Conservation (phyloP, 2,113 vertebrate genomes). For the Neolamprologus variostigma region DNA sequence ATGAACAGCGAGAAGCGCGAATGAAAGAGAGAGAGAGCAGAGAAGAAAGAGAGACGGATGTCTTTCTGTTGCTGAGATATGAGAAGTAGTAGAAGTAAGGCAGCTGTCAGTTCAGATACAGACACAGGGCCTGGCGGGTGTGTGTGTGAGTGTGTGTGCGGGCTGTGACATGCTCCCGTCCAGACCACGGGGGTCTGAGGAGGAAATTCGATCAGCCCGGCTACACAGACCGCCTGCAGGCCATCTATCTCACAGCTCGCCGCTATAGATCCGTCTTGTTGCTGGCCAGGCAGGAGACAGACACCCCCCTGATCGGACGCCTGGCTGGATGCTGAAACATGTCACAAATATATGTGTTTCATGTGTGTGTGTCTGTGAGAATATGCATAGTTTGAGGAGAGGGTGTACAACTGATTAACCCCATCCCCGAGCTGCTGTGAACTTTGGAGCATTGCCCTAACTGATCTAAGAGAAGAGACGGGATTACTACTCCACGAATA, state of each 20-base stretch:
- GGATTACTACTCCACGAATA: slow-evolving; percentile 43
- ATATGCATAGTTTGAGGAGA: slow-evolving; percentile 34
- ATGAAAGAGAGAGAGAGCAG: not conserved
- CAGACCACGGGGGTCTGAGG: slow-evolving; percentile 37
- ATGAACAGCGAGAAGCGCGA: not conserved
- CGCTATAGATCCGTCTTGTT: slow-evolving; percentile 25
- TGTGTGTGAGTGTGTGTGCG: not conserved
- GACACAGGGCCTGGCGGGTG: slow-evolving; percentile 27
- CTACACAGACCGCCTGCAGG: slow-evolving; percentile 28
- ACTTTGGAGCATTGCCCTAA: slow-evolving; percentile 23
- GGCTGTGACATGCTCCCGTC: slow-evolving; percentile 20
- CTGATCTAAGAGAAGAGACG: slow-evolving; percentile 16
- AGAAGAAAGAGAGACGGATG: slow-evolving; percentile 5
- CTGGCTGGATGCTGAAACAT: not conserved
- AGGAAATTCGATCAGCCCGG: slow-evolving; percentile 43
- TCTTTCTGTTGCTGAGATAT: slow-evolving; percentile 41
- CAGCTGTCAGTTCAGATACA: slow-evolving; percentile 68
- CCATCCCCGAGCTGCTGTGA: not conserved
- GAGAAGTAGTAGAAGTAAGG: slow-evolving; percentile 65
- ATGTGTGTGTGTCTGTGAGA: not conserved
- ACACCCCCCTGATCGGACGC: not conserved
- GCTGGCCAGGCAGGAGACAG: not conserved
- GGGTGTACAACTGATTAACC: slow-evolving; percentile 4
- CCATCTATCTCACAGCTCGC: not conserved
- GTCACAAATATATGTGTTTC: not conserved